phyloP scores from a whole-genome alignment of 2,113 vertebrate species.

The Otocyon megalotis region DNA sequence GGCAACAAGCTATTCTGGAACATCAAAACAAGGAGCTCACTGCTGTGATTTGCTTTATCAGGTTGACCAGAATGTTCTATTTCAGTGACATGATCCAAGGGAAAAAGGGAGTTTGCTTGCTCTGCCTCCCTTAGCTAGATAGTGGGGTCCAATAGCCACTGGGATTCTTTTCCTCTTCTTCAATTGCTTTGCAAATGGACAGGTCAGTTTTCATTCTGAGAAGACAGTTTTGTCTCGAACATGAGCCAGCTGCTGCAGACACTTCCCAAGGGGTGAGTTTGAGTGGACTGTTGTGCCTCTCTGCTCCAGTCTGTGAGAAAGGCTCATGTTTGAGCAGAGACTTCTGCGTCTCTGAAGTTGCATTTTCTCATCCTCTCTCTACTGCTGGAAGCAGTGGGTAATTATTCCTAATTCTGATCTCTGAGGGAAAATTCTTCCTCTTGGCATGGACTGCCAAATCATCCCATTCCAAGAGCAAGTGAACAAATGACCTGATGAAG shows the following conservation, averaged over 20 bases:
- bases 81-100: not conserved
- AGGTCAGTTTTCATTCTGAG: not conserved
- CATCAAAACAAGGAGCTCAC: not conserved
- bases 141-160: not conserved
- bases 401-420: conserved; percentile 18
- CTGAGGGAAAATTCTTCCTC: not conserved
- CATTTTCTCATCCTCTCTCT: not conserved
- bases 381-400: not conserved
- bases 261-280: not conserved
- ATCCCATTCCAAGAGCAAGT: not conserved
- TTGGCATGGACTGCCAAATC: not conserved
- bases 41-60: not conserved
- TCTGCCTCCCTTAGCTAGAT: not conserved
- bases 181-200: not conserved
- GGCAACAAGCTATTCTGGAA: not conserved
- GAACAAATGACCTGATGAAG: not conserved
- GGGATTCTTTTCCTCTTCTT: not conserved
- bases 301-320: not conserved
- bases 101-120: not conserved
- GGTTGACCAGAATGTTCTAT: not conserved
- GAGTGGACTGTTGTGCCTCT: not conserved
- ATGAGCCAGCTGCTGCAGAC: not conserved
- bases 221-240: not conserved
- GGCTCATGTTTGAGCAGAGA: not conserved
- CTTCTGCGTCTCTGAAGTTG: not conserved